Percentiles rank a stretch among this genome's conserved stretches.
Evolutionary conservation across 2,113 vertebrate species (phyloP).

Genomic region (Neolamprologus longior): DNA sequence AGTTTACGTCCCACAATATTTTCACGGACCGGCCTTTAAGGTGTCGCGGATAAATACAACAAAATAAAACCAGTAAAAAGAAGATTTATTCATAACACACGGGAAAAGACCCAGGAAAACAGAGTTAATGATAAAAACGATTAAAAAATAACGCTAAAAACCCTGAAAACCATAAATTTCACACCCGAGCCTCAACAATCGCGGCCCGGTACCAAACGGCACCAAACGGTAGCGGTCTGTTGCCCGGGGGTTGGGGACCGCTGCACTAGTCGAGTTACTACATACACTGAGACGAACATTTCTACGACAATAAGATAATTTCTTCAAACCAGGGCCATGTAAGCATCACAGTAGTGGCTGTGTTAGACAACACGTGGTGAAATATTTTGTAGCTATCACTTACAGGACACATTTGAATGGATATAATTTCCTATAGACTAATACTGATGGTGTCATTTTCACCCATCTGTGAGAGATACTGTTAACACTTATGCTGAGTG

Average conservation of each 20-base stretch:
- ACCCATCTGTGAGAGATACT: neutral
- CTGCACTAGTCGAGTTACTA: neutral
- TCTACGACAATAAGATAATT: neutral
- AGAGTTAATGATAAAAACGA: rapidly evolving
- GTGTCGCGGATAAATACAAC: neutral
- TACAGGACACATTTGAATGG: neutral
- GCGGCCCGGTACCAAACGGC: too few species aligned
- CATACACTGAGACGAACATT: neutral
- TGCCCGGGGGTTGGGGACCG: neutral
- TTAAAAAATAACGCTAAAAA: rapidly evolving
- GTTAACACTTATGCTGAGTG: conserved; percentile 35
- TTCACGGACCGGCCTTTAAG: rapidly evolving
- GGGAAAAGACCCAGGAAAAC: rapidly evolving
- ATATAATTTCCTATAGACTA: neutral
- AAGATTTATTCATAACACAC: neutral
- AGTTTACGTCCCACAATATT: neutral
- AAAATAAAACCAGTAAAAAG: neutral
- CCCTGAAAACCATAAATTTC: neutral
- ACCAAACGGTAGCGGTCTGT: too few species aligned
- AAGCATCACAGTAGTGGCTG: neutral
- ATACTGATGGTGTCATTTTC: neutral
- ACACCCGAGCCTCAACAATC: neutral
- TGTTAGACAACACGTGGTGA: neutral
- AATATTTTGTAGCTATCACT: neutral
- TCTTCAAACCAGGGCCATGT: neutral